Conservation (phyloP, 2,797 vertebrate species). For the Novumbra hubbsi region DNA sequence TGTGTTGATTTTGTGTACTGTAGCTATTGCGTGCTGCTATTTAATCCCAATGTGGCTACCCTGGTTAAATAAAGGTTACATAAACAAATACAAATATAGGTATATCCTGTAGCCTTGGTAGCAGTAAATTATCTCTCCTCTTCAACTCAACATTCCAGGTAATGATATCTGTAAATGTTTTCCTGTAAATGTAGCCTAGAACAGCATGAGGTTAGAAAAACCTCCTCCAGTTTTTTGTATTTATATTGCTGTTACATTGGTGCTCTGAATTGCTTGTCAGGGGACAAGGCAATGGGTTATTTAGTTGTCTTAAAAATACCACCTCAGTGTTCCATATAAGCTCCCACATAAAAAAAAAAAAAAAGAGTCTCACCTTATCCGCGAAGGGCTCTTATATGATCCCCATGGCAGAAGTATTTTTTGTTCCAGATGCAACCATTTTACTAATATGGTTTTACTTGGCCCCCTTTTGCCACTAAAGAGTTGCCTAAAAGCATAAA, state of each 20-base stretch:
- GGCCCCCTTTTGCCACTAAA: too few species aligned
- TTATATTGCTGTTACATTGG: neutral
- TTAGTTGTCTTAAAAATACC: neutral
- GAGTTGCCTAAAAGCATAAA: too few species aligned
- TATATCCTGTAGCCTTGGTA: neutral
- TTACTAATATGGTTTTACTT: too few species aligned
- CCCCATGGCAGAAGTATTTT: too few species aligned
- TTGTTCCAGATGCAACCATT: too few species aligned
- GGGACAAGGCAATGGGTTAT: neutral
- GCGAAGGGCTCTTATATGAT: neutral
- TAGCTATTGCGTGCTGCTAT: too few species aligned
- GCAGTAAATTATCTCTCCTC: neutral
- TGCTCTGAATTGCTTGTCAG: neutral
- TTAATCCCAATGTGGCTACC: too few species aligned
- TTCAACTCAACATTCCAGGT: slow-evolving; percentile 1
- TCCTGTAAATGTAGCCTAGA: neutral
- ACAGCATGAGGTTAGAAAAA: neutral
- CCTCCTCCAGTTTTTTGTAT: neutral
- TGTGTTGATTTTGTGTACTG: too few species aligned
- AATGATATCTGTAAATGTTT: neutral
- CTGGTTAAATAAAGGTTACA: too few species aligned
- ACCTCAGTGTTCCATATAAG: neutral
- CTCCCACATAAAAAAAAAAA: neutral
- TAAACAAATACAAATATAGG: too few species aligned
- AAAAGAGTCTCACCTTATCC: neutral